Evolutionary conservation across 2,113 vertebrate genomes (phyloP).

Genomic region (Penelope pileata): DNA sequence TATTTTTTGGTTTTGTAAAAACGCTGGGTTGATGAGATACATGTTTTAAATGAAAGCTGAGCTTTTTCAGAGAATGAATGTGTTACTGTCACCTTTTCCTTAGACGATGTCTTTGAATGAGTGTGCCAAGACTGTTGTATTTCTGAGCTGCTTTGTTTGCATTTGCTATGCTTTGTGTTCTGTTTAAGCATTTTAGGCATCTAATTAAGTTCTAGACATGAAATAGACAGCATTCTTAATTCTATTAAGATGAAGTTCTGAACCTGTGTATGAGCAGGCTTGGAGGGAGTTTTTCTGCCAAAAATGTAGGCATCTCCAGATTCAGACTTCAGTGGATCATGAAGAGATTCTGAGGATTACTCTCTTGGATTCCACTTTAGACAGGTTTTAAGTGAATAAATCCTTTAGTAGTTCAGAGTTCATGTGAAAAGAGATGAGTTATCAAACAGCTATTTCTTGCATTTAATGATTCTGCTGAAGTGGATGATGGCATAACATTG

Average conservation of each 20-base stretch:
- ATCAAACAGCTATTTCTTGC: neutral
- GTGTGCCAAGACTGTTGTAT: neutral
- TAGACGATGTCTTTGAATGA: neutral
- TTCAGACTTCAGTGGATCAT: neutral
- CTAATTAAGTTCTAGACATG: neutral
- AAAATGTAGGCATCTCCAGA: neutral
- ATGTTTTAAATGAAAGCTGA: neutral
- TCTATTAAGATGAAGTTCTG: neutral
- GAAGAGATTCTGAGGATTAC: neutral
- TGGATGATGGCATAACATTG: neutral
- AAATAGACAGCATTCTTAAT: neutral
- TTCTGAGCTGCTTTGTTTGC: neutral
- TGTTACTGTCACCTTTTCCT: neutral
- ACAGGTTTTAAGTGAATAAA: neutral
- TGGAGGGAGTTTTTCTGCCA: neutral
- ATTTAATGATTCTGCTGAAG: neutral
- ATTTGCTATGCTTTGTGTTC: neutral
- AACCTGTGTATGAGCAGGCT: neutral
- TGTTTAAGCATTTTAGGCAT: neutral
- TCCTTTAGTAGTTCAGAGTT: neutral
- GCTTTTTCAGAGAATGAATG: neutral
- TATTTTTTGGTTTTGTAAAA: neutral
- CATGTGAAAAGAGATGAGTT: neutral
- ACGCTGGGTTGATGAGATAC: neutral
- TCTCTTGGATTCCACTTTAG: neutral